Percentiles rank a stretch among this genome's conserved stretches.
phyloP scores from a whole-genome alignment of 2,888 invertebrate genomes.

The Ecdyonurus torrentis region DNA sequence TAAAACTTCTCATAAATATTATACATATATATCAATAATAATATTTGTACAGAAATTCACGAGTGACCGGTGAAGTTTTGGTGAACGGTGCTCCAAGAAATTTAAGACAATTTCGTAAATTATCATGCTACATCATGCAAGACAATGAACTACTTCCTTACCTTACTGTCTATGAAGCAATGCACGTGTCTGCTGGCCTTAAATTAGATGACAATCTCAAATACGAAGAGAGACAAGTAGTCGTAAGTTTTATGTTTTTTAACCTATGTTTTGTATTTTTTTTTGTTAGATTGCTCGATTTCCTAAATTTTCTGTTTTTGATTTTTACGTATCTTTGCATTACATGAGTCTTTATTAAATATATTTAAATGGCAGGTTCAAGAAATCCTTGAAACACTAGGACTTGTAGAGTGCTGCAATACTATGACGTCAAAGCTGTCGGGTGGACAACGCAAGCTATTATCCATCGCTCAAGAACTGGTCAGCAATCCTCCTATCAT shows the following conservation, averaged over 20 bases:
- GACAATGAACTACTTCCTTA: constrained; percentile 27
- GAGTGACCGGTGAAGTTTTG: constrained; percentile 22
- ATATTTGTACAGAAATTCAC: not conserved
- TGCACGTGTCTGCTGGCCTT: constrained; percentile 33
- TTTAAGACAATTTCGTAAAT: constrained; percentile 29
- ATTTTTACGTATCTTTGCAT: too few species aligned
- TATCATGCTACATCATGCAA: constrained; percentile 37
- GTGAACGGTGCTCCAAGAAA: constrained; percentile 28
- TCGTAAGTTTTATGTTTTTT: too few species aligned
- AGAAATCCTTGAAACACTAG: constrained; percentile 55
- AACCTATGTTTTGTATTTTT: too few species aligned
- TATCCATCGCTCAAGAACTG: constrained; percentile 79
- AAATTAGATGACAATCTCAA: constrained; percentile 30
- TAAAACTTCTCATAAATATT: too few species aligned
- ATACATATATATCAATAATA: too few species aligned
- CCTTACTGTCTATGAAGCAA: constrained; percentile 32
- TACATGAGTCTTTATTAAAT: too few species aligned
- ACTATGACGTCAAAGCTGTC: constrained; percentile 58
- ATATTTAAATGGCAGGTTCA: constrained; percentile 61
- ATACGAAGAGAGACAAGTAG: constrained; percentile 23
- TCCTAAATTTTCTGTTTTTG: not conserved
- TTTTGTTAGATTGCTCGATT: too few species aligned
- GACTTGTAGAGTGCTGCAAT: constrained; percentile 46
- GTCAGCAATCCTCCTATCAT: constrained; percentile 80
- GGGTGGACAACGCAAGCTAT: constrained; percentile 78